phyloP scores from a whole-genome alignment of 2,797 vertebrate genomes.

The Lerista edwardsae region DNA sequence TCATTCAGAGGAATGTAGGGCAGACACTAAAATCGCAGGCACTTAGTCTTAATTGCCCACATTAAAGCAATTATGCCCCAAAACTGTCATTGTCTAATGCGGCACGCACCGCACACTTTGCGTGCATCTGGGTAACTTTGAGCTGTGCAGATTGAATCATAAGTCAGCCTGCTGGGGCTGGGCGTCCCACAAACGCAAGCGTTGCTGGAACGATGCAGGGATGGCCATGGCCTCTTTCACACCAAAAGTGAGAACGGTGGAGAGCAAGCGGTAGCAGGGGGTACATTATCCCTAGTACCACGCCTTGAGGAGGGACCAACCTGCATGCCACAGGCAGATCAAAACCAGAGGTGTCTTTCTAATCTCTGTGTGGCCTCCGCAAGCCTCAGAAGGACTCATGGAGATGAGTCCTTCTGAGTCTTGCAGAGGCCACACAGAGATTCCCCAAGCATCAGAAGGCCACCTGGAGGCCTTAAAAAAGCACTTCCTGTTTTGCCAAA shows the following conservation, averaged over 20 bases:
- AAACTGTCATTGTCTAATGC: conserved; percentile 84
- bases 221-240: conserved; percentile 66
- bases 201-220: conserved; percentile 77
- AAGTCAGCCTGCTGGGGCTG: conserved; percentile 80
- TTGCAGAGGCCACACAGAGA: too few species aligned
- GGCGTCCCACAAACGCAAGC: conserved; percentile 63
- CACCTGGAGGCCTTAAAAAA: too few species aligned
- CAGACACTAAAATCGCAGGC: conserved; percentile 91
- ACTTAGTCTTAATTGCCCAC: conserved; percentile 96
- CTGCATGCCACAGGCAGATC: too few species aligned
- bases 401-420: too few species aligned
- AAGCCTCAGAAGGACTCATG: too few species aligned
- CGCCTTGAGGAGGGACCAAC: too few species aligned
- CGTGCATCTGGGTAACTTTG: conserved; percentile 78
- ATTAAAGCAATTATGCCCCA: conserved; percentile 93
- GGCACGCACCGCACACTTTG: conserved; percentile 76
- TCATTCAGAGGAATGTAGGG: conserved; percentile 86
- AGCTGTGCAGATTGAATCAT: conserved; percentile 77
- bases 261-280: too few species aligned
- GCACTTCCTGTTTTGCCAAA: too few species aligned
- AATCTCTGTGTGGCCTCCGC: too few species aligned
- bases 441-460: too few species aligned
- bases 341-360: too few species aligned
- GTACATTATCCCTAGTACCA: too few species aligned
- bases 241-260: conserved; percentile 43